Base-by-base conservation (phyloP, 2,888 invertebrate species). In the Diaperis boleti region DNA sequence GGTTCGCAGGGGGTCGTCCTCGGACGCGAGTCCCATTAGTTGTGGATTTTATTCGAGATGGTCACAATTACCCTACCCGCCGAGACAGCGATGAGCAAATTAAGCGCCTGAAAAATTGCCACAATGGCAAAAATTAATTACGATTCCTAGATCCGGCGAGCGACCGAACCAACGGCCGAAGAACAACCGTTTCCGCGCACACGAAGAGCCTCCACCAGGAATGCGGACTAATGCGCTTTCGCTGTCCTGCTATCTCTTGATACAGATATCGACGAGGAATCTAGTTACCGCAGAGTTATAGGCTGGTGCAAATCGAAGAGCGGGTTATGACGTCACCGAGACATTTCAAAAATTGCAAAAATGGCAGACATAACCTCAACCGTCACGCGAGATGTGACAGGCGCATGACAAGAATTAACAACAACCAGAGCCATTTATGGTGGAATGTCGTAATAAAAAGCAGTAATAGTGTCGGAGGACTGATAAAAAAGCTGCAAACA, bases 141-240 rank as follows among this genome's bases (percentile, higher is more conserved):
- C 52, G 26, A 52, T 41, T 35, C 1, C 35, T 50, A 35, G 29
- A 41, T 29, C 10, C 10, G 33, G 3, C 10, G 33, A 33, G 33
- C 33, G 33, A 33, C n/a, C 35, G 35, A 26, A 26, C 26, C n/a
- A n/a, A n/a, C n/a, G n/a, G 26, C n/a, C 26, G 26, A 26, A 26
- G 26, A 26, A 26, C 26, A 26, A 26, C 26, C 41, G 44, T 52
- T 33, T 33, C 35, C 35, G 35, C 56, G 59, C 57, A 49, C 42
- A 64, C 39, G 42, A 10, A 18, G 50, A 20, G 49, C 62, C 61
- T 67, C 61, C 59, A 18, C 67, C 55, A 70, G 69, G 78, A 78
- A 78, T 78, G 77, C 74, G 63, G 69, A 71, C 75, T 79, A 79
- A 79, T 79, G 79, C 76, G 78, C 77, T 79, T 79, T 79, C 72